Base-by-base conservation (phyloP, 2,113 vertebrate species). In the Melanerpes aurifrons region DNA sequence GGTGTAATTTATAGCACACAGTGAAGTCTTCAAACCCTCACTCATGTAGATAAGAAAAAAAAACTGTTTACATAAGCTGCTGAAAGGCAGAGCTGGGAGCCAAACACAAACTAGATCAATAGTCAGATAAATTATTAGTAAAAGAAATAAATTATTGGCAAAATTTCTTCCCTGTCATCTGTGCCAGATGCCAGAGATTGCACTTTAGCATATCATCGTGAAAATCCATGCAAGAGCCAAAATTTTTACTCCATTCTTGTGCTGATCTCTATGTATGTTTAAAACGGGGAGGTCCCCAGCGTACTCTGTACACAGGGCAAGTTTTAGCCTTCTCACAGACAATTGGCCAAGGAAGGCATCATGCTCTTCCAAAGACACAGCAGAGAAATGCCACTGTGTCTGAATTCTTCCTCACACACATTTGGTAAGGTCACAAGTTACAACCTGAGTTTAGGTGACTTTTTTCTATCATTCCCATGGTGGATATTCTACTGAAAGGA, bases 51-150 rank as follows among this genome's bases (percentile, higher is more conserved):
- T 80, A 86, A 92, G 82, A 87, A 87, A 82, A 43, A 43, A 84
- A 82, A 86, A 6, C 24, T 79, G 80, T 91, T 95, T 90, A 86
- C 58, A 54, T 88, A 92, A 88, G 67, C 48, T 83, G 79, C 58
- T 67, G 76, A 83, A 88, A 59, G 80, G 80, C 67, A 94, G 50
- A 88, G 37, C 28, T 53, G 61, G 59, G 35, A 93, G 82, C 87
- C 85, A 90, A 94, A 92, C 69, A 53, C 87, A 45, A 92, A 75
- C 32, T 17, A 37, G 82, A 93, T 90, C 94, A 68, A 95, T 69
- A 92, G 29, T 4, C 54, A 88, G 70, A 86, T 24, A 53, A 90
- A 76, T 63, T 70, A 90, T 78, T 69, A 63, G 85, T 64, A 76
- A 80, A 94, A 91, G 7, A 81, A 94, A 86, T 35, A 91, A 92